phyloP scores from a whole-genome alignment of 2,797 vertebrate species.

The Danio kyathit region DNA sequence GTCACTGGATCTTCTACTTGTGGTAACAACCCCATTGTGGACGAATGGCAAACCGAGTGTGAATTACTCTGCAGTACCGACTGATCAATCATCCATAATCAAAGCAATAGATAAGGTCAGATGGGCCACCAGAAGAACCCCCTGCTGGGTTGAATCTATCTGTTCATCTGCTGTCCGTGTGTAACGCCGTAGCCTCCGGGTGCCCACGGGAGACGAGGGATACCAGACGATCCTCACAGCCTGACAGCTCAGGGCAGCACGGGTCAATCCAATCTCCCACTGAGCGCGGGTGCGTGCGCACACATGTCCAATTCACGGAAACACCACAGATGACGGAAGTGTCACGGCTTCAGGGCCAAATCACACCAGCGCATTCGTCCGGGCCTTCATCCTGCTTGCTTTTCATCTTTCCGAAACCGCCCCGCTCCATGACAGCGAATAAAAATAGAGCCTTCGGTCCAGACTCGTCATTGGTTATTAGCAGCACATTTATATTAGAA shows the following conservation, averaged over 20 bases:
- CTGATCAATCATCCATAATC: slow-evolving; percentile 48
- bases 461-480: slow-evolving; percentile 33
- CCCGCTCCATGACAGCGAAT: background rate
- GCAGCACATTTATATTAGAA: background rate
- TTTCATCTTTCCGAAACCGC: slow-evolving; percentile 1
- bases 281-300: slow-evolving; percentile 9
- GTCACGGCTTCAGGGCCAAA: slow-evolving; percentile 50
- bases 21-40: slow-evolving; percentile 5
- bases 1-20: slow-evolving; percentile 17
- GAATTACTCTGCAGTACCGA: background rate
- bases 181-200: slow-evolving; percentile 42
- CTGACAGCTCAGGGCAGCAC: slow-evolving; percentile 42
- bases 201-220: slow-evolving; percentile 48
- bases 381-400: slow-evolving; percentile 12
- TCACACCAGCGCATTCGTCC: slow-evolving; percentile 36
- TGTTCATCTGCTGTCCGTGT: slow-evolving; percentile 47
- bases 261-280: slow-evolving; percentile 43
- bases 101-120: slow-evolving; percentile 32
- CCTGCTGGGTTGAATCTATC: slow-evolving; percentile 37
- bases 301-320: slow-evolving; percentile 40
- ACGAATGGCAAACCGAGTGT: background rate
- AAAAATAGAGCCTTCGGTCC: slow-evolving; percentile 33
- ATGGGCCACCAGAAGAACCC: slow-evolving; percentile 31
- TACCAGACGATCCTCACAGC: slow-evolving; percentile 40
- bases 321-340: slow-evolving; percentile 47